Percentiles rank a stretch among this genome's conserved stretches.
Conservation (phyloP, 92 coral and sea anemone species). For the Umimayanthus kanabou region DNA sequence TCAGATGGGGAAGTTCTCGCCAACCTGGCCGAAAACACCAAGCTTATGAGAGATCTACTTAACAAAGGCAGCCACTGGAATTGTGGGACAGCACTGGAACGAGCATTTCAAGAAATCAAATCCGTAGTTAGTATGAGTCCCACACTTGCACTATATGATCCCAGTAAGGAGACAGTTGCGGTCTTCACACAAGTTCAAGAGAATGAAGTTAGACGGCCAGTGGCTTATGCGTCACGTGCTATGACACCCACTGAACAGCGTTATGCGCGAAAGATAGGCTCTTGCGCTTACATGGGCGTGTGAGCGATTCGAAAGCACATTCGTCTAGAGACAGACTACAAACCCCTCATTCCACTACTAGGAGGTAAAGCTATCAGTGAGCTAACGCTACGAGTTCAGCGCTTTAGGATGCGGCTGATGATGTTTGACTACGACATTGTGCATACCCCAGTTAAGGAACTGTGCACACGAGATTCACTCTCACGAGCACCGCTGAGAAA, state of each 20-base stretch:
- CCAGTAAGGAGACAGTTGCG: constrained; percentile 1
- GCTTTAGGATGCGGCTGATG: constrained; percentile 32
- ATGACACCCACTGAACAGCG: constrained; percentile 17
- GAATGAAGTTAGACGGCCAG: background rate
- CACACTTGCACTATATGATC: constrained; percentile 17
- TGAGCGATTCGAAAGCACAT: constrained; percentile 26
- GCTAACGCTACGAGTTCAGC: constrained; percentile 15
- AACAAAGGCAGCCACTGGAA: constrained; percentile 18
- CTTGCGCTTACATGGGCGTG: background rate
- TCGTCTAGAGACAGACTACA: constrained; percentile 39
- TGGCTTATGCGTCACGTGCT: constrained; percentile 12
- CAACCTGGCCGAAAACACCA: constrained; percentile 21
- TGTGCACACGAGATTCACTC: constrained; percentile 50
- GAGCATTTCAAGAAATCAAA: constrained; percentile 23
- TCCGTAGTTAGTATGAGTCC: background rate
- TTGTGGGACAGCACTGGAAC: constrained; percentile 23
- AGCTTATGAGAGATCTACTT: constrained; percentile 10
- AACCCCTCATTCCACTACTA: constrained; percentile 26
- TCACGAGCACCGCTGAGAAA: constrained; percentile 42
- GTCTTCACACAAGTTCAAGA: constrained; percentile 21
- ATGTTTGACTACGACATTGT: constrained; percentile 26
- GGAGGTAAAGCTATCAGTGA: constrained; percentile 6
- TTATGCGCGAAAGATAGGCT: background rate
- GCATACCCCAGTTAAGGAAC: background rate
- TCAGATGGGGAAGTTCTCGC: constrained; percentile 23